Evolutionary conservation across 1,140 invertebrate genomes (phyloP), one percentile per base, ranked within the genome.

Genomic region (Brachystomella parvula): DNA sequence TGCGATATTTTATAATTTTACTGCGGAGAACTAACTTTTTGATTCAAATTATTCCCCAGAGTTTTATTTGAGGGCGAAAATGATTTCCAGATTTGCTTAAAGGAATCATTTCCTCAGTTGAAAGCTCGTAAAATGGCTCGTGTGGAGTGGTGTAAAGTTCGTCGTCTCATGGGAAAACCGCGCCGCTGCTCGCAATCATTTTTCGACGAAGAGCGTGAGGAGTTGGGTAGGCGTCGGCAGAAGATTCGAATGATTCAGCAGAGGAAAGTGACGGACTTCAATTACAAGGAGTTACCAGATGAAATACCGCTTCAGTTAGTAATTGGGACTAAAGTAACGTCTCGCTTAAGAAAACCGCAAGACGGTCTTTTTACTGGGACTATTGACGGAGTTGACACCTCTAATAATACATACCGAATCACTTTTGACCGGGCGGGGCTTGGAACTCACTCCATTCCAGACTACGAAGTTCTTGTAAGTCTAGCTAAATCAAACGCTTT

Each of bases 121-220:
- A 93, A 90, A 76, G 89, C 88, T 29, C 83, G 88, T 19, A 88
- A 88, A 71, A 78, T 98, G 47, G 89, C 90, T 1, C 84, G 93
- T 71, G 86, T 90, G 3, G 93, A 99, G 76, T 99, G 96, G 96
- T 89, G 89, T 59, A 93, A 94, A 80, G 90, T 99, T 35, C 81
- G 96, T 61, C 79, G 94, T 66, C 87, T 97, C 79, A 96, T 99
- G 92, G 96, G 96, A 2, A 97, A 97, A 77, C 96, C 96, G 21
- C 79, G 96, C 58, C 82, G 95, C 74, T 97, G 89, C 77, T 93
- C 90, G 1, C 87, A 84, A 73, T 89, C 93, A 1, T 99, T 99
- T 77, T 97, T 99, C 79, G 85, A 86, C 71, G 95, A 99, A 81
- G 96, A 99, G 79, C 81, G 95, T 57, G 82, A 84, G 69, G 91